Percentiles rank a stretch among this genome's conserved stretches.
These are phyloP conservation scores for Stegostoma tigrinum DNA, from an alignment of 2,113 vertebrate species.

Conservation along the genomic window DNA sequence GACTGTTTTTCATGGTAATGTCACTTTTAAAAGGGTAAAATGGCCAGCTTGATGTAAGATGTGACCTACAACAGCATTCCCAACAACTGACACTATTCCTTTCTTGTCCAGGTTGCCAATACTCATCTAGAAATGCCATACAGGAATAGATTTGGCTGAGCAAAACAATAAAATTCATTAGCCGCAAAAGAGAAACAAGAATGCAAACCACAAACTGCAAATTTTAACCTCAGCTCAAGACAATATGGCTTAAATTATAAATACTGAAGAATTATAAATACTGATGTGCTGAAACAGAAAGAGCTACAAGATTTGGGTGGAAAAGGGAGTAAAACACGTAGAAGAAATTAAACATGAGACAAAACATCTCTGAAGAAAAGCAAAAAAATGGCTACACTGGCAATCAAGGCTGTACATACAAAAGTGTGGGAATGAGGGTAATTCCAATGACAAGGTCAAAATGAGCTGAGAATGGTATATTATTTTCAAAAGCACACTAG, in stretches of 20 bases:
- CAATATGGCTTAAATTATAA: background rate
- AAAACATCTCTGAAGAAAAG: background rate
- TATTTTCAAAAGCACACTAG: background rate
- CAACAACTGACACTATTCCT: too few species aligned
- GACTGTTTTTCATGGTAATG: background rate
- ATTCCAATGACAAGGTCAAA: background rate
- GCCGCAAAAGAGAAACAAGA: background rate
- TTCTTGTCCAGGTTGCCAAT: background rate
- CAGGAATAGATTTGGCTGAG: background rate
- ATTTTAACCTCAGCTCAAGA: background rate
- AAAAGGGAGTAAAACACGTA: background rate
- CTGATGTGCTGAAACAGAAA: background rate
- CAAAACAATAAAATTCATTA: background rate
- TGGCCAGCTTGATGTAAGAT: background rate
- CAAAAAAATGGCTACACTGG: constrained; percentile 7
- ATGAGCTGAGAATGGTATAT: background rate
- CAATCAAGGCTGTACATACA: background rate
- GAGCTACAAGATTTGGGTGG: background rate
- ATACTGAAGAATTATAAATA: background rate
- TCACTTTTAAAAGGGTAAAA: background rate
- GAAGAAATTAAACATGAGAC: background rate
- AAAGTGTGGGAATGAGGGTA: background rate
- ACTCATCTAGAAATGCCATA: background rate
- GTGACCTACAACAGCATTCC: background rate
- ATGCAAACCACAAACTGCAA: background rate